These are phyloP conservation scores for Alexandromys fortis DNA, from an alignment of 2,113 vertebrate genomes.

Conservation along the genomic window DNA sequence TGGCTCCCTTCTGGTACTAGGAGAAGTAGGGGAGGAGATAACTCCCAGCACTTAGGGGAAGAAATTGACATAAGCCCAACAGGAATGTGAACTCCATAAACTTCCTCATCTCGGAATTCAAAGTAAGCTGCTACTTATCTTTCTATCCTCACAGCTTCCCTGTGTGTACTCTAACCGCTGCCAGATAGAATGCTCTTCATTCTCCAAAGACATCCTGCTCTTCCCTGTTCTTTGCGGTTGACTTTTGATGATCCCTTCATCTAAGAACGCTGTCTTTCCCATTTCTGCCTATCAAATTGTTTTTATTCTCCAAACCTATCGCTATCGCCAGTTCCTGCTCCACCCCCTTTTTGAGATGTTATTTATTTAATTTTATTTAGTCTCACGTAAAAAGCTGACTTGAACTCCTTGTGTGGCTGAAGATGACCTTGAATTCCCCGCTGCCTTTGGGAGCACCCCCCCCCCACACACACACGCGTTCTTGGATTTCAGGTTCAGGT, in stretches of 20 bases:
- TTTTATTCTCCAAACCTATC: neutral
- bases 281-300: conserved; percentile 3
- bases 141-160: conserved; percentile 53
- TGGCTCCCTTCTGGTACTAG: neutral
- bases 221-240: neutral
- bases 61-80: conserved; percentile 6
- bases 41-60: conserved; percentile 19
- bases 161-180: conserved; percentile 46
- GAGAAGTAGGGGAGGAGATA: conserved; percentile 31
- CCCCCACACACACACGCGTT: too few species aligned
- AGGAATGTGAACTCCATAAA: conserved; percentile 49
- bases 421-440: neutral
- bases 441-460: neutral
- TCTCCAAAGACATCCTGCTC: conserved; percentile 24
- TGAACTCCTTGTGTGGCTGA: neutral
- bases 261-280: neutral
- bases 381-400: neutral
- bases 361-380: neutral
- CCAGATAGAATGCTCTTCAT: neutral
- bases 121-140: conserved; percentile 64
- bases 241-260: neutral
- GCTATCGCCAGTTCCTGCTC: neutral
- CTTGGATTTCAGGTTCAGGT: neutral
- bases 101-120: conserved; percentile 75
- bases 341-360: neutral